Percentiles rank a stretch among this genome's conserved stretches.
phyloP scores from a whole-genome alignment of 2,888 invertebrate species.

The Meliscaeva auricollis region DNA sequence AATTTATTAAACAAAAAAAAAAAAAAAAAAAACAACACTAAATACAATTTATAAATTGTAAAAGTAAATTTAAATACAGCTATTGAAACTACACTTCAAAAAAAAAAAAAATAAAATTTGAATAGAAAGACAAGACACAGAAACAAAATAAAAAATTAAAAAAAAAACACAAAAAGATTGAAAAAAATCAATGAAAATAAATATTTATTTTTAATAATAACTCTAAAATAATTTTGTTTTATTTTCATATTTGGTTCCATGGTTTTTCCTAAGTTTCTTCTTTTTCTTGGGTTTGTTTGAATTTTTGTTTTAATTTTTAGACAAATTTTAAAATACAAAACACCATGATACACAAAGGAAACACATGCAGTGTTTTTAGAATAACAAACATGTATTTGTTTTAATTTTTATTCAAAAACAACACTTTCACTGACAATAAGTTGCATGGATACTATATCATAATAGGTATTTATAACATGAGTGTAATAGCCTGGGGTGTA shows the following conservation, averaged over 20 bases:
- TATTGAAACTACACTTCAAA: slow-evolving; percentile 53
- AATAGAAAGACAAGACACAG: slow-evolving; percentile 64
- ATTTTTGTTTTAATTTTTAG: background rate
- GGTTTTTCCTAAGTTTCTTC: slow-evolving; percentile 7
- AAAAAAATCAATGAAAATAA: slow-evolving; percentile 56
- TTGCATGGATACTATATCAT: too few species aligned
- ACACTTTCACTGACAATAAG: too few species aligned
- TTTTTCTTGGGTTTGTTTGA: slow-evolving; percentile 12
- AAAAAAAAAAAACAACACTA: slow-evolving; percentile 38
- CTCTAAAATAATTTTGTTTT: slow-evolving; percentile 66
- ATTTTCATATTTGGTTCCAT: slow-evolving; percentile 47
- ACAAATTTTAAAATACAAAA: background rate
- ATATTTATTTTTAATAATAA: slow-evolving; percentile 74
- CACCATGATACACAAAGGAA: slow-evolving; percentile 17
- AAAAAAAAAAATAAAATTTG: slow-evolving; percentile 72
- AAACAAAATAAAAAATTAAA: slow-evolving; percentile 24
- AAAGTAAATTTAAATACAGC: slow-evolving; percentile 30
- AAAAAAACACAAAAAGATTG: slow-evolving; percentile 21
- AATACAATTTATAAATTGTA: slow-evolving; percentile 22
- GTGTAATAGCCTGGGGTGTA: too few species aligned
- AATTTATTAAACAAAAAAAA: slow-evolving; percentile 51
- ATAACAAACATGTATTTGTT: too few species aligned
- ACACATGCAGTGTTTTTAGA: too few species aligned
- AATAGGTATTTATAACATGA: too few species aligned
- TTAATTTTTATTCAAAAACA: too few species aligned